Base-by-base conservation (phyloP, 2,797 vertebrate species). In the Harpagifer antarcticus region DNA sequence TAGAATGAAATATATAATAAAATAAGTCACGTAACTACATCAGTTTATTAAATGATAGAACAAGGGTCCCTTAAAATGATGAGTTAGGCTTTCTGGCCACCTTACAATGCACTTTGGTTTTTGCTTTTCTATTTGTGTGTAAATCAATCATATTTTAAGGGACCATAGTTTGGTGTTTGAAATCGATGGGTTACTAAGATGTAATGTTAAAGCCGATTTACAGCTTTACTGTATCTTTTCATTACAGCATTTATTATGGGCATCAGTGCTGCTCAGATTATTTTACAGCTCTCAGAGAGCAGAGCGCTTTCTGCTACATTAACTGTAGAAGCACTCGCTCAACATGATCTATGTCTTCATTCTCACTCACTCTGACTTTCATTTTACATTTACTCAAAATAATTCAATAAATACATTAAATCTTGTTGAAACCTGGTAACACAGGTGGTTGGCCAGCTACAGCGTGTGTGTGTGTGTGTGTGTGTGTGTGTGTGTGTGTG, bases 371-470 rank as follows among this genome's bases (percentile, higher is more conserved):
- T 37, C 33, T 37, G 33, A 37, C 33, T 37, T 37, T 37, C 2
- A 37, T 37, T 37, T 9, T 37, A 37, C 33, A 37, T 37, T 37
- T 9, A 67, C 19, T 55, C 20, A 49, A 37, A 68, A 42, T 2
- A 50, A 15, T 43, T 64, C 9, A 59, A 33, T 60, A 11, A 56
- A 20, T 62, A 31, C n/a, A 55, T 55, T 45, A 7, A 31, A 33
- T 70, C 8, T 0, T 56, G 23, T 53, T 49, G 27, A 63, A 53
- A 73, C 23, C 45, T 48, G 42, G 31, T 20, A 56, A 67, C 15
- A 61, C 43, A 49, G 48, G 20, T 55, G 47, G 57, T 33, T 81
- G 59, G 47, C 65, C 49, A 52, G 60, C 19, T 55, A 20, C 53
- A 54, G 47, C 19, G 23, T 56, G 31, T 40, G 54, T n/a, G 17